Percentiles rank a stretch among this genome's conserved stretches.
These are phyloP conservation scores for Dicrostonyx torquatus DNA, from an alignment of 2,797 vertebrate species.

Conservation along the genomic window DNA sequence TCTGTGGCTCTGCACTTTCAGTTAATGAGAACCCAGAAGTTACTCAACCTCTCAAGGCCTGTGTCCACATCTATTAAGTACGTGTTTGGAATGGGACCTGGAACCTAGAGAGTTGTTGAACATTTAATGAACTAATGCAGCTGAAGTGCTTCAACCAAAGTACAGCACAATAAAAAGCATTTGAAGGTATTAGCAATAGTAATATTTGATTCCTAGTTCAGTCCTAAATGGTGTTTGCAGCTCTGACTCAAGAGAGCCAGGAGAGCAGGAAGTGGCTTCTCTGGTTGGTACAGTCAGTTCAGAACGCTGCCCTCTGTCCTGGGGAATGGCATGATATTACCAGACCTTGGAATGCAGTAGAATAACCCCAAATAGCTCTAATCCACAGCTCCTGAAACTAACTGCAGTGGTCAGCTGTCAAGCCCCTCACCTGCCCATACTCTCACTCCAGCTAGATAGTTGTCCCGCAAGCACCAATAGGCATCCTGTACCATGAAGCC, in stretches of 20 bases:
- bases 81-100: background rate
- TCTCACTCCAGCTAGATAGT: background rate
- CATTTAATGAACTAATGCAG: conserved; percentile 45
- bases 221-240: conserved; percentile 44
- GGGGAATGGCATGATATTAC: conserved; percentile 3
- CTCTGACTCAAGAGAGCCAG: conserved; percentile 7
- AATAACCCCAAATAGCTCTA: conserved; percentile 33
- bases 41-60: background rate
- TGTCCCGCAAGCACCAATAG: background rate
- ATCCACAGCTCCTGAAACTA: background rate
- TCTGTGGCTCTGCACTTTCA: background rate
- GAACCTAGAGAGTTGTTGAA: background rate
- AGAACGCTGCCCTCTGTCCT: background rate
- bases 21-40: conserved; percentile 28
- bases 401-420: background rate
- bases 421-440: background rate
- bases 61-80: conserved; percentile 40
- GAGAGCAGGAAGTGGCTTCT: conserved; percentile 47
- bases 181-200: conserved; percentile 57
- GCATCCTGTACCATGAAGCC: conserved; percentile 6
- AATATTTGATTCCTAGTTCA: conserved; percentile 25
- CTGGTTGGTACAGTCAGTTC: background rate
- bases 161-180: conserved; percentile 19
- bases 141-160: conserved; percentile 36
- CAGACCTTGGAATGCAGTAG: conserved; percentile 1